Evolutionary conservation across 1,140 invertebrate species (phyloP).

Genomic region (Drosophila auraria): DNA sequence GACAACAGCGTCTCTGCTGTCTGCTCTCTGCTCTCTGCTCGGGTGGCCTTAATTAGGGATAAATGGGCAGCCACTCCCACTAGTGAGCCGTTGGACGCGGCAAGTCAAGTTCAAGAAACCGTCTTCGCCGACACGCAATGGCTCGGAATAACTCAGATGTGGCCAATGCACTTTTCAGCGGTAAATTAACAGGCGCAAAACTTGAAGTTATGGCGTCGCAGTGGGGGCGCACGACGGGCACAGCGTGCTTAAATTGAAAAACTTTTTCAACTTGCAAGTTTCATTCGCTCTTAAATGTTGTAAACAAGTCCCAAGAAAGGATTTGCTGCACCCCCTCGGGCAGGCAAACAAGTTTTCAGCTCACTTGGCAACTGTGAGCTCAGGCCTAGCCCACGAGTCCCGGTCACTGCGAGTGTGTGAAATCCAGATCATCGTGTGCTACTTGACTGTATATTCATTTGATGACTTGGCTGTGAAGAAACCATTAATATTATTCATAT

Average conservation of each 20-base stretch:
- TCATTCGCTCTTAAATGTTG: slow-evolving; percentile 45
- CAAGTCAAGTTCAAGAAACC: slow-evolving; percentile 49
- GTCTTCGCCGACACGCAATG: slow-evolving; percentile 58
- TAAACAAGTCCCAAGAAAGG: slow-evolving; percentile 51
- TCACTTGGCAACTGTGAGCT: slow-evolving; percentile 13
- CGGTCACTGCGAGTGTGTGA: slow-evolving; percentile 8
- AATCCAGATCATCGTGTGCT: neutral
- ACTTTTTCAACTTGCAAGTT: slow-evolving; percentile 74
- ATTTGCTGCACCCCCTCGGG: slow-evolving; percentile 61
- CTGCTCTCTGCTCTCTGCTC: slow-evolving; percentile 8
- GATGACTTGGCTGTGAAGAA: neutral
- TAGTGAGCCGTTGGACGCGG: neutral
- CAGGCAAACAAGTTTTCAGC: slow-evolving; percentile 31
- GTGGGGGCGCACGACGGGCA: slow-evolving; percentile 3
- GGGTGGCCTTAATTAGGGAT: slow-evolving; percentile 53
- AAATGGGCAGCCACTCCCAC: slow-evolving; percentile 27
- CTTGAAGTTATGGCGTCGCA: slow-evolving; percentile 25
- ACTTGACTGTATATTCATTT: neutral
- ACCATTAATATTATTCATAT: too few relatives aligned
- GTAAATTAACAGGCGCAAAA: slow-evolving; percentile 70
- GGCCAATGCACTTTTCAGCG: slow-evolving; percentile 73
- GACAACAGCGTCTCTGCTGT: slow-evolving; percentile 28
- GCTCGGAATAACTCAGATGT: slow-evolving; percentile 69
- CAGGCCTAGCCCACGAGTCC: neutral
- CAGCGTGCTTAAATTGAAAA: slow-evolving; percentile 75